Evolutionary conservation across 2,888 invertebrate genomes (phyloP).

Genomic region (Pantelozetes paolii): DNA sequence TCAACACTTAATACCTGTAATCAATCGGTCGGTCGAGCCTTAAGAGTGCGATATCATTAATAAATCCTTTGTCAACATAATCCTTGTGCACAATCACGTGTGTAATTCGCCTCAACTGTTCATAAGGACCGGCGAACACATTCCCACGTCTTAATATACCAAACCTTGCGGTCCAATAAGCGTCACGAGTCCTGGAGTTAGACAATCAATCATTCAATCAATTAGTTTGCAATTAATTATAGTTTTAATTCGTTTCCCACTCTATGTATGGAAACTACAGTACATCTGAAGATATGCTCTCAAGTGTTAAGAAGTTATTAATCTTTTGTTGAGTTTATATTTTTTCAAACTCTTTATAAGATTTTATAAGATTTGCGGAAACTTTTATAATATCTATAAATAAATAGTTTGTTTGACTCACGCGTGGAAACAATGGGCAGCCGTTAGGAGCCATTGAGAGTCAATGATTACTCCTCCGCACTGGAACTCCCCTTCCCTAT

Average conservation of each 20-base stretch:
- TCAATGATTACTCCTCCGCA: slow-evolving; percentile 72
- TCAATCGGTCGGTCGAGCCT: slow-evolving; percentile 61
- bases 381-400: background rate
- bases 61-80: slow-evolving; percentile 69
- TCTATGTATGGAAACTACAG: no score
- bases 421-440: slow-evolving; percentile 67
- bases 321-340: background rate
- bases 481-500: slow-evolving; percentile 77
- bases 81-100: slow-evolving; percentile 67
- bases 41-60: slow-evolving; percentile 71
- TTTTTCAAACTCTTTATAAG: no score
- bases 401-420: slow-evolving; percentile 1
- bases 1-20: slow-evolving; percentile 52
- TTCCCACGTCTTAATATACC: slow-evolving; percentile 68
- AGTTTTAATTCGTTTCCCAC: no score
- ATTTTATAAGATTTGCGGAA: background rate
- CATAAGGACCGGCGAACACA: slow-evolving; percentile 69
- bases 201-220: background rate
- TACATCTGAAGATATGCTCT: no score
- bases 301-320: no score
- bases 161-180: slow-evolving; percentile 72
- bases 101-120: slow-evolving; percentile 64
- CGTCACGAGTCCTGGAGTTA: slow-evolving; percentile 42
- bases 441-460: slow-evolving; percentile 69
- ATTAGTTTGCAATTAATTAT: background rate